phyloP scores from a whole-genome alignment of 2,113 vertebrate species.

The Pedionomus torquatus region DNA sequence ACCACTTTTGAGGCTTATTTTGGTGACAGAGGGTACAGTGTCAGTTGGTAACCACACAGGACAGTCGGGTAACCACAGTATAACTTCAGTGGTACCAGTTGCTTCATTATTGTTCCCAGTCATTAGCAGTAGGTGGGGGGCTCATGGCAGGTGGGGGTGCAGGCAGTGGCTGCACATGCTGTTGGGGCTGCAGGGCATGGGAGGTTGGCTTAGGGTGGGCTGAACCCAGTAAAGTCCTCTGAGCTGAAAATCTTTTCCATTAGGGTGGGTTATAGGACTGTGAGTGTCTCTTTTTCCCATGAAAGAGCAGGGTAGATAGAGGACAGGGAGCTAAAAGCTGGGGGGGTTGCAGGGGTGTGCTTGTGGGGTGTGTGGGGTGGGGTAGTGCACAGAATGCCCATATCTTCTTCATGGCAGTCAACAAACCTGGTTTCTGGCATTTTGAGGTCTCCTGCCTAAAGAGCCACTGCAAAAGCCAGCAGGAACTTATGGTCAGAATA shows the following conservation, averaged over 20 bases:
- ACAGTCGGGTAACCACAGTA: no score
- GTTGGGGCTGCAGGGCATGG: not conserved
- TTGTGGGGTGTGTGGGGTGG: no score
- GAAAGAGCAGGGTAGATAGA: not conserved
- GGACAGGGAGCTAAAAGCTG: not conserved
- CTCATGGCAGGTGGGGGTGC: fast-evolving
- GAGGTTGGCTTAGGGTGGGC: not conserved
- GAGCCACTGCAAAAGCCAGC: not conserved
- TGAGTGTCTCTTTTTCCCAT: not conserved
- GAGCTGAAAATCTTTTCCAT: not conserved
- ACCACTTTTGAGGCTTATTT: not conserved
- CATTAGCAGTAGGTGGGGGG: not conserved
- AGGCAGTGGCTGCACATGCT: fast-evolving
- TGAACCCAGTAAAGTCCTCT: not conserved
- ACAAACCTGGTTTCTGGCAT: not conserved
- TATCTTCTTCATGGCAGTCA: not conserved
- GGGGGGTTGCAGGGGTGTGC: no score
- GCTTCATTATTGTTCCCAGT: not conserved
- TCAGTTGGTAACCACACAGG: no score
- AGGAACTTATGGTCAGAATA: not conserved
- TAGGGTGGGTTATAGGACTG: not conserved
- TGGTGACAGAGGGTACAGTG: not conserved
- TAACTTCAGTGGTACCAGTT: not conserved
- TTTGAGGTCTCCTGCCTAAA: not conserved
- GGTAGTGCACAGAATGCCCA: not conserved